Base-by-base conservation (phyloP, 2,113 vertebrate genomes). In the Uria aalge region DNA sequence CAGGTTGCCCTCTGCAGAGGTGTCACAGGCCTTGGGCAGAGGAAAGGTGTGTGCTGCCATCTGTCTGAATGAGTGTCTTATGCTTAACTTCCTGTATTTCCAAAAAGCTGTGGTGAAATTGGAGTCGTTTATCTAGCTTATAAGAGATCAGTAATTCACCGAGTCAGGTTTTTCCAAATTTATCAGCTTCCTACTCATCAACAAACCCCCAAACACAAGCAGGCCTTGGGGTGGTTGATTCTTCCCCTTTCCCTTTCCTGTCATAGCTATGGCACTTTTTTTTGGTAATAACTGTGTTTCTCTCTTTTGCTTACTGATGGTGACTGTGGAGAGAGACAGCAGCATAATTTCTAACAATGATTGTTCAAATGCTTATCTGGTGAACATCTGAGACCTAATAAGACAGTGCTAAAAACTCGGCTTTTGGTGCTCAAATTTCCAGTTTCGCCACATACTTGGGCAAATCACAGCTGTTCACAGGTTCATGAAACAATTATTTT, bases 31-130 rank as follows among this genome's bases (percentile, higher is more conserved):
- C 21, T 17, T 10, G 13, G 24, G 27, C 55, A 10, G 40, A 8
- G 41, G 2, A 5, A 5, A 15, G 21, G 55, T 8, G 22, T 0
- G 1, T 9, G 8, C 30, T 8, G 48, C 9, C 2, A 8, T 12
- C 62, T 20, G 15, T 6, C 11, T 12, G 11, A 21, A 12, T 12
- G 11, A 17, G 8, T 9, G 36, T 4, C 15, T n/a, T 18, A 2
- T 2, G 19, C 9, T 21, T 34, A 20, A 14, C 13, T 41, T 11
- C 2, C 3, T 15, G 3, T 45, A 2, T 45, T 34, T 40, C 24
- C 7, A 6, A 9, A 47, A 45, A 17, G n/a, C 52, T 24, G n/a
- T 15, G 30, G 29, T n/a, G 78, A 12, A 27, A 16, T 1, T 5
- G 12, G 45, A n/a, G n/a, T 6, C 1, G 2, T 15, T 27, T 36